phyloP scores from a whole-genome alignment of 2,888 invertebrate species.

The Lepidocyrtinus sp. region DNA sequence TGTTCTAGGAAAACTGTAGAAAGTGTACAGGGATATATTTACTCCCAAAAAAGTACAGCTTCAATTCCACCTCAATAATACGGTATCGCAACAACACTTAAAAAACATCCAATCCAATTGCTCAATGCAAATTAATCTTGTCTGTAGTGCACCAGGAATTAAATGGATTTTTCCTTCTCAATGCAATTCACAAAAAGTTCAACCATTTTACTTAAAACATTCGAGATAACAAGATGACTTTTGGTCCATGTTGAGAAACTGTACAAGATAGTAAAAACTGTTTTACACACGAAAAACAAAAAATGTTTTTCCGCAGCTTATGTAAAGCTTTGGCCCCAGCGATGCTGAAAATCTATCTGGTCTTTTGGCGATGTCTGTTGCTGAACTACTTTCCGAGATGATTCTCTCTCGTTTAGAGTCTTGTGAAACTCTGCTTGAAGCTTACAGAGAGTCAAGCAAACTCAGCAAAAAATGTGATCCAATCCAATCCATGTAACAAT shows the following conservation, averaged over 20 bases:
- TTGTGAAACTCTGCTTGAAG: background rate
- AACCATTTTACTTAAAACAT: background rate
- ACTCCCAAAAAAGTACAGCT: too few relatives aligned
- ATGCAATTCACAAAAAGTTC: background rate
- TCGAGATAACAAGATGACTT: slow-evolving; percentile 11
- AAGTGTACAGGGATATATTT: too few relatives aligned
- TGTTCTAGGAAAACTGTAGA: too few relatives aligned
- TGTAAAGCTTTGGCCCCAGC: background rate
- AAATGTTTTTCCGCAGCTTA: background rate
- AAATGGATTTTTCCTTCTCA: background rate
- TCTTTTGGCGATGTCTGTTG: slow-evolving; percentile 29
- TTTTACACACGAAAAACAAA: slow-evolving; percentile 1
- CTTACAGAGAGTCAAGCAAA: background rate
- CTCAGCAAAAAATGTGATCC: slow-evolving; percentile 7
- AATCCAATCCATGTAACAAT: slow-evolving; percentile 13
- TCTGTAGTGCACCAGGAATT: background rate
- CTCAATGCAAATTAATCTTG: background rate
- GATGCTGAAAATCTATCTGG: slow-evolving; percentile 36
- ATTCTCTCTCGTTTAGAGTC: background rate
- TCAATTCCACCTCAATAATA: too few relatives aligned
- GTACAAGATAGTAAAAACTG: background rate
- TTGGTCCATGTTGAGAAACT: background rate
- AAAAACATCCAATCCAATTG: slow-evolving; percentile 10
- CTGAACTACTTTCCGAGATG: slow-evolving; percentile 29
- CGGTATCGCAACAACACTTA: background rate